phyloP scores from a whole-genome alignment of 2,113 vertebrate species.

The Zeus faber region DNA sequence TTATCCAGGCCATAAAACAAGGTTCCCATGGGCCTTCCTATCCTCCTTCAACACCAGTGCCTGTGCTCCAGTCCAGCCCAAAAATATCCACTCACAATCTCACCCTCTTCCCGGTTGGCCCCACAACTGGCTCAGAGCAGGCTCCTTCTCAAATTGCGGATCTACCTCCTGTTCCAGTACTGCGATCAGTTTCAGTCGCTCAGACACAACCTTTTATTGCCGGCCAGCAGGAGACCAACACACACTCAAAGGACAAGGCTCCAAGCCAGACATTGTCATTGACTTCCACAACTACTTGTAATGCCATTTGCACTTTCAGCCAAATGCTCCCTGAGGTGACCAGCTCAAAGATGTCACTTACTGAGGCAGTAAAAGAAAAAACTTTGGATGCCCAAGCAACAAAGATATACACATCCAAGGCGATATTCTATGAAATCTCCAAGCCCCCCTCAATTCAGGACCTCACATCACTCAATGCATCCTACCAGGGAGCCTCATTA shows the following conservation, averaged over 20 bases:
- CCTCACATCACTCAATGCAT: conserved; percentile 25
- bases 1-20: conserved; percentile 31
- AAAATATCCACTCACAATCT: conserved; percentile 64
- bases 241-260: conserved; percentile 19
- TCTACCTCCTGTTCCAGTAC: conserved; percentile 44
- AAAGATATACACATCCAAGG: conserved; percentile 64
- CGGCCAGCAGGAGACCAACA: conserved; percentile 45
- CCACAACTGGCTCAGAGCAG: conserved; percentile 18
- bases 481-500: conserved; percentile 28
- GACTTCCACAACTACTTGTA: conserved; percentile 28
- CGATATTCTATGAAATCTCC: conserved; percentile 67
- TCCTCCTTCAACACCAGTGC: conserved; percentile 15
- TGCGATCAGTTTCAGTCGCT: conserved; percentile 42
- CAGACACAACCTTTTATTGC: conserved; percentile 43
- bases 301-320: conserved; percentile 28
- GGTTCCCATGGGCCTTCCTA: conserved; percentile 38
- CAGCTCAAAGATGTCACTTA: conserved; percentile 34
- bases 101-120: conserved; percentile 44
- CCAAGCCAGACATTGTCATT: conserved; percentile 15
- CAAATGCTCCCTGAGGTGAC: conserved; percentile 36
- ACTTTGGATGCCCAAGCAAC: conserved; percentile 33
- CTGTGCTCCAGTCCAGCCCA: conserved; percentile 38
- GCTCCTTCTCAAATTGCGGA: conserved; percentile 44
- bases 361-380: conserved; percentile 32
- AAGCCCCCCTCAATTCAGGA: conserved; percentile 59